Conservation (phyloP, 2,113 vertebrate genomes). For the Alligator mississippiensis region DNA sequence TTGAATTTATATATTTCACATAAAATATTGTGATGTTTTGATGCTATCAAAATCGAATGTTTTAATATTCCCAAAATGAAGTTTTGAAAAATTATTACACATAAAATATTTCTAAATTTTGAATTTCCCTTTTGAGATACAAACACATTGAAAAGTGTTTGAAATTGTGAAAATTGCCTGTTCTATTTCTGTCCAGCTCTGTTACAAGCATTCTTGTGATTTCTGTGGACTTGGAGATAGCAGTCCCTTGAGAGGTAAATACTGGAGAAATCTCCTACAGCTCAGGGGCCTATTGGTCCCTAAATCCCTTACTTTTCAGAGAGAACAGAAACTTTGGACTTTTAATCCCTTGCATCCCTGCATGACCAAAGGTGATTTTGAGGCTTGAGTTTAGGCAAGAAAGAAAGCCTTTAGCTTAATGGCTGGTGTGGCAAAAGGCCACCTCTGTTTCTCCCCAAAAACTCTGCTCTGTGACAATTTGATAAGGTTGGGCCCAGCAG, state of each 20-base stretch:
- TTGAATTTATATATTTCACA: constrained; percentile 14
- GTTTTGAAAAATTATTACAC: neutral
- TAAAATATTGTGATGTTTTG: neutral
- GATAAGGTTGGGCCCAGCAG: no score
- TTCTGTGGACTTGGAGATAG: neutral
- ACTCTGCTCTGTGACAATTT: no score
- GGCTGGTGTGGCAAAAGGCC: no score
- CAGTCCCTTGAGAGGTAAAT: neutral
- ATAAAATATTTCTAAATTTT: neutral
- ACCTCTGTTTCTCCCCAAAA: no score
- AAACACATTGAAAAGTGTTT: neutral
- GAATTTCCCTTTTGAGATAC: neutral
- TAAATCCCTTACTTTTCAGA: neutral
- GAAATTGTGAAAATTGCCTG: neutral
- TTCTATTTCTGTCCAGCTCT: neutral
- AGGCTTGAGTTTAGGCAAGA: neutral
- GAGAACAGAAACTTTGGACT: neutral
- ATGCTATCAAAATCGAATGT: neutral
- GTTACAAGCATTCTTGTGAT: neutral
- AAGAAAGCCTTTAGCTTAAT: fast-evolving
- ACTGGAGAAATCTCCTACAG: neutral
- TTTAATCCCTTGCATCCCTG: neutral
- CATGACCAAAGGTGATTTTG: fast-evolving
- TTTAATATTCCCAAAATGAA: constrained; percentile 21
- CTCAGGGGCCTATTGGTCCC: neutral